Base-by-base conservation (phyloP, 2,888 invertebrate species). In the Amphimallon solstitiale region DNA sequence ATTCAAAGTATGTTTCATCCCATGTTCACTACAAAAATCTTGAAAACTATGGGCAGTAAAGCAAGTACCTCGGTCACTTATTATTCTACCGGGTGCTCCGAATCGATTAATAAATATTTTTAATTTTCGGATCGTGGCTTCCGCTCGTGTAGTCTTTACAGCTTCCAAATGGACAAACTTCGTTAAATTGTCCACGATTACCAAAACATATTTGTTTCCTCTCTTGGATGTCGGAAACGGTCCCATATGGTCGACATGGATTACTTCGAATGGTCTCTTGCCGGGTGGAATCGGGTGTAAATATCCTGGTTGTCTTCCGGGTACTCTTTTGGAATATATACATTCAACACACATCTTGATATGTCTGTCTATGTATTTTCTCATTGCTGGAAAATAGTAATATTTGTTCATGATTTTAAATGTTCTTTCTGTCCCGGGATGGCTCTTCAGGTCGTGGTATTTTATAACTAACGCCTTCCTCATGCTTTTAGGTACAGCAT, bases 231-330 rank as follows among this genome's bases (percentile, higher is more conserved):
- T 66, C 0, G 73, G 60, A 37, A 73, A 72, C 0, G 75, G 73
- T 7, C 71, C 73, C 0, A 71, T 15, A 54, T 75, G 73, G 34
- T 74, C 73, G 1, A 72, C 14, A 29, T 75, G 70, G 0, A 75
- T 64, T 2, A 71, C 46, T 1, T 46, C 72, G 46, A 76, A 76
- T 2, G 74, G 73, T 38, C 72, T 37, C 15, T 21, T 54, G 7
- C 71, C 75, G 0, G 70, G 70, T 0, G 71, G 70, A n/a, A 73
- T 73, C 17, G 75, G 74, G 48, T 76, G 71, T 3, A 76, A 46
- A 1, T 66, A 62, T 4, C 72, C 73, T 1, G 49, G 63, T 65
- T 70, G 68, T 12, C 9, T 40, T 10, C 7, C 40, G 2, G 14
- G 19, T 21, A 7, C n/a, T n/a, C 40, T 43, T 12, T 59, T 59